Evolutionary conservation across 2,113 vertebrate genomes (phyloP), one percentile per base, ranked within the genome.

Genomic region (Gobio gobio): DNA sequence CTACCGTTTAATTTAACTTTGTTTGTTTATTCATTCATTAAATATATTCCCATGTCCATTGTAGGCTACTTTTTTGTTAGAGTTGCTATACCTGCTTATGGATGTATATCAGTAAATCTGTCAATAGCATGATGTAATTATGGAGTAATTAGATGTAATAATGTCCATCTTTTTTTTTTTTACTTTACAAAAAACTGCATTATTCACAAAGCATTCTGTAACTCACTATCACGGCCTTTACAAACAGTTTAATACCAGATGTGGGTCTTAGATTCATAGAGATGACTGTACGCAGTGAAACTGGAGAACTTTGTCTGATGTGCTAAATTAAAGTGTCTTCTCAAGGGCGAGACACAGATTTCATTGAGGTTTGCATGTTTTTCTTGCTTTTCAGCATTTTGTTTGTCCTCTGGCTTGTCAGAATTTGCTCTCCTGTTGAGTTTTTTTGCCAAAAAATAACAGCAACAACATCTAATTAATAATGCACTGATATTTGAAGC

Each of bases 311-410:
- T 76, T 86, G 54, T 54, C 82, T 79, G 81, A 56, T 56, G 22
- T 45, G 82, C 82, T 87, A 43, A 83, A 84, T 84, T 74, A 64
- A 64, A 78, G 70, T 5, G 14, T 73, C 75, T 29, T 8, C 74
- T 78, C 64, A 83, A 73, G 75, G 64, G 83, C 66, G 26, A 40
- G 49, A 36, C 29, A 18, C 5, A 22, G 45, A n/a, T 74, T 61
- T 2, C 18, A 56, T 6, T 8, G 66, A 22, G 68, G 33, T 24
- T 10, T 59, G 47, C 64, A 33, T 16, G 33, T 80, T 84, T 74
- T 54, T 61, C 63, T 70, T 70, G 36, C 43, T 12, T 54, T 83
- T 83, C 51, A 63, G 68, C 40, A 64, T 51, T 82, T 33, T 43
- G 85, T 12, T 72, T n/a, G 24, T 16, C 20, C 61, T 78, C 63